A percentile compares a stretch with the other conserved stretches of the same genome.
These are phyloP conservation scores for Phylloscopus trochilus DNA, from an alignment of 2,113 vertebrate species.

Conservation along the genomic window DNA sequence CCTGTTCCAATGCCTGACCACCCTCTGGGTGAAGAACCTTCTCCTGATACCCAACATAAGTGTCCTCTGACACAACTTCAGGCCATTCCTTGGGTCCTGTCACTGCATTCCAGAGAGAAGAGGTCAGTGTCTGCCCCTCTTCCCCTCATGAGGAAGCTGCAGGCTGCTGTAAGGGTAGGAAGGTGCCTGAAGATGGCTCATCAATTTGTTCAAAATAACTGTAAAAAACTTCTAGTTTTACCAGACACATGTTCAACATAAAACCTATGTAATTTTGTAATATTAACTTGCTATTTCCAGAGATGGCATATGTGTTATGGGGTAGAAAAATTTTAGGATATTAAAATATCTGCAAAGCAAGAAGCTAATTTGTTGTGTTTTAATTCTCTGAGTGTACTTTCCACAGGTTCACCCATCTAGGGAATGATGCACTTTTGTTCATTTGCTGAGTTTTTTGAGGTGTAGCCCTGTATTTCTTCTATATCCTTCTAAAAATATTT, in stretches of 20 bases:
- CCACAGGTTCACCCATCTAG: background rate
- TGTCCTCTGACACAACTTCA: background rate
- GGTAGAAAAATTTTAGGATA: background rate
- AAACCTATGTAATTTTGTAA: background rate
- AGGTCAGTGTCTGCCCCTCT: background rate
- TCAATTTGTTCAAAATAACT: background rate
- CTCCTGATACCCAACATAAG: background rate
- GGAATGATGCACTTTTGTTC: background rate
- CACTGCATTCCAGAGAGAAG: background rate
- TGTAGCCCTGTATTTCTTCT: background rate
- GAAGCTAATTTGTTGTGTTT: background rate
- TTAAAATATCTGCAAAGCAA: background rate
- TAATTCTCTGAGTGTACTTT: background rate
- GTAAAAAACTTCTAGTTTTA: background rate
- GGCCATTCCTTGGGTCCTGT: background rate
- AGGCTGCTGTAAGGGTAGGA: background rate
- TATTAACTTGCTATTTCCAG: background rate
- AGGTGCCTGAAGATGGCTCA: background rate
- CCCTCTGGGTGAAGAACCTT: too few relatives aligned
- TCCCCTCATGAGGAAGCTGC: background rate
- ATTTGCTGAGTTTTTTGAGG: fast-evolving
- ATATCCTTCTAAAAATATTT: background rate
- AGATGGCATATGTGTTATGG: background rate
- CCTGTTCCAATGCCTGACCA: background rate
- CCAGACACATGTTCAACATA: fast-evolving